Conservation (phyloP, 2,113 vertebrate species). For the Alethe castanea region DNA sequence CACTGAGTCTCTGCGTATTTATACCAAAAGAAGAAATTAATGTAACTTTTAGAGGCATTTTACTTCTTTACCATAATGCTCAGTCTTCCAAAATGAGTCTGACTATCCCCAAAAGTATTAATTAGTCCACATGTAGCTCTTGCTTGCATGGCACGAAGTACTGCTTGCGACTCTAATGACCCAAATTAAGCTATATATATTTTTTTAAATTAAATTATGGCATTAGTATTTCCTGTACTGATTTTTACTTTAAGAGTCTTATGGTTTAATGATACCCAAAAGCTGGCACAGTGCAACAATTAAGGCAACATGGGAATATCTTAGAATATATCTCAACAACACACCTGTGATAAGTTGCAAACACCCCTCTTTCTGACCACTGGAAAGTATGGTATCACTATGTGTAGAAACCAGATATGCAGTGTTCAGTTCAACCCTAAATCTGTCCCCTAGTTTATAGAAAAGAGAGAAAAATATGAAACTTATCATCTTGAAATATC, state of each 20-base stretch:
- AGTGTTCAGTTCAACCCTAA: not conserved
- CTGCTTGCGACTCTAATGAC: constrained; percentile 24
- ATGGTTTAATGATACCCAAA: not conserved
- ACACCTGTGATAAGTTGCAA: not conserved
- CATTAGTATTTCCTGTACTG: not conserved
- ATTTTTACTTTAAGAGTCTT: not conserved
- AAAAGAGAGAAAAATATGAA: not conserved
- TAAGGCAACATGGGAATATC: not conserved
- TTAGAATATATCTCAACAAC: not conserved
- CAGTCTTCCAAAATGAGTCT: not conserved
- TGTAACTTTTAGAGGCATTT: constrained; percentile 1
- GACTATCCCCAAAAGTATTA: constrained; percentile 10
- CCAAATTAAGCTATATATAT: constrained; percentile 15
- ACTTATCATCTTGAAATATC: not conserved
- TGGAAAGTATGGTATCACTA: not conserved
- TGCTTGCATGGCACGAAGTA: constrained; percentile 29
- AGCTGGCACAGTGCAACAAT: not conserved
- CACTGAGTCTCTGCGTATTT: not conserved
- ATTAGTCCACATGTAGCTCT: not conserved
- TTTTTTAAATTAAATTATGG: constrained; percentile 19
- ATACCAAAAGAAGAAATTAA: not conserved
- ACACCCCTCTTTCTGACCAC: not conserved
- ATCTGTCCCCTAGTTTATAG: not conserved
- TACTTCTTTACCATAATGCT: not conserved
- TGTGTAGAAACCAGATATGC: not conserved